Percentiles rank a stretch among this genome's conserved stretches.
Conservation (phyloP, 2,888 invertebrate genomes). For the Drymonia ruficornis region DNA sequence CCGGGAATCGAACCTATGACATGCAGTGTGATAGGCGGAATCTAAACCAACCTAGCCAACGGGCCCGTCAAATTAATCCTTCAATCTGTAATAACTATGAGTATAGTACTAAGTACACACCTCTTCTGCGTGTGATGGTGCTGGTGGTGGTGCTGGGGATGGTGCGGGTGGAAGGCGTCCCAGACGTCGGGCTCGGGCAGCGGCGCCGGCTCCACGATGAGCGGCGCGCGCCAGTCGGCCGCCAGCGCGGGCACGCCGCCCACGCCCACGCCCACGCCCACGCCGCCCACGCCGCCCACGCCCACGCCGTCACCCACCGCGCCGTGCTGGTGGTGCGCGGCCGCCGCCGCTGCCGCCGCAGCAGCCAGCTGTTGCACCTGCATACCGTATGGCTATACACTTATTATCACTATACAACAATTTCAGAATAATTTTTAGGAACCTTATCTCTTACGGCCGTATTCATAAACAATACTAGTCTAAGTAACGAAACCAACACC, state of each 20-base stretch:
- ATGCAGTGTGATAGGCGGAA: too few relatives aligned
- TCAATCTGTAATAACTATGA: too few relatives aligned
- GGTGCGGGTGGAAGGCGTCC: constrained; percentile 71
- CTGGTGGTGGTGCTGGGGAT: constrained; percentile 63
- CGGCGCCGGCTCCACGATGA: constrained; percentile 89
- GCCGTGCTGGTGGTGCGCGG: constrained; percentile 14
- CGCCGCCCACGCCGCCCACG: constrained; percentile 77
- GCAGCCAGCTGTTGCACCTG: constrained; percentile 92
- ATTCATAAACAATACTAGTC: too few relatives aligned
- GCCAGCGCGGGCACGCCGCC: constrained; percentile 88
- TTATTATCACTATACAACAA: background rate
- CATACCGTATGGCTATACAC: constrained; percentile 14
- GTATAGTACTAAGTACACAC: too few relatives aligned
- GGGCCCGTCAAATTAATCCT: too few relatives aligned
- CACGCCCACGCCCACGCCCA: constrained; percentile 73
- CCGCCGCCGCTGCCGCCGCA: constrained; percentile 89
- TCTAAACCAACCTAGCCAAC: too few relatives aligned
- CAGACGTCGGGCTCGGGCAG: constrained; percentile 75
- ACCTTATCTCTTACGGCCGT: too few relatives aligned
- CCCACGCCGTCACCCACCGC: constrained; percentile 85
- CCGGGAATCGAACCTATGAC: too few relatives aligned
- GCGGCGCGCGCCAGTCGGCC: constrained; percentile 93
- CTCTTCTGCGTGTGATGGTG: constrained; percentile 74
- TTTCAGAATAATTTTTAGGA: too few relatives aligned
- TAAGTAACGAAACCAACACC: too few relatives aligned